Evolutionary conservation across 2,113 vertebrate genomes (phyloP), one percentile per base, ranked within the genome.

Genomic region (Lophotis ruficrista): DNA sequence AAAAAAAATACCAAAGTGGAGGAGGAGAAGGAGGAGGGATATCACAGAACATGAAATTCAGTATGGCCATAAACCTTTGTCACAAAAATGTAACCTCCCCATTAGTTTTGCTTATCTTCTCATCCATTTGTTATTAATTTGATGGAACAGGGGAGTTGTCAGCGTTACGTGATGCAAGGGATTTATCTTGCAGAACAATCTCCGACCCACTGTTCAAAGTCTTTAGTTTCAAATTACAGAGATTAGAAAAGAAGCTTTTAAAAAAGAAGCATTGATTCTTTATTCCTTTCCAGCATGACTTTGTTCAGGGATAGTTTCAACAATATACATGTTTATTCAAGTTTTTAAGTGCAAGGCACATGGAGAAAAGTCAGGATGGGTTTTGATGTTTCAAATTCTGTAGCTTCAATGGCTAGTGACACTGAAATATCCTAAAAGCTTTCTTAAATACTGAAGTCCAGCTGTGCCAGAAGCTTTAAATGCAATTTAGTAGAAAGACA

Each of bases 151-250:
- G 95, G 97, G 97, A 98, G 94, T 88, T 91, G 96, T 98, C 97
- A 96, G 78, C 95, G 95, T 98, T 98, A 98, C 96, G 96, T 95
- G 98, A 97, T 97, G 96, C 97, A 98, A 98, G 96, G 95, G 97
- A 98, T 98, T 98, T 96, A 97, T 98, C 97, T 98, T 98, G 94
- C 96, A 98, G 96, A 97, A 98, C 98, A 98, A 98, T 98, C 98
- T 98, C 94, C 96, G 97, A 98, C 93, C 95, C 98, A 98, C 96
- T 97, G 69, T 83, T 98, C 97, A 97, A 98, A 98, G 95, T 97
- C 96, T 97, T 98, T 96, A 94, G 96, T 96, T 98, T 98, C 95
- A 95, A 95, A 83, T 93, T 82, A 93, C 78, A 97, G 41, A 95
- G 92, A 81, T 95, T 96, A 95, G 48, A 81, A 91, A 73, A 94